Percentiles rank a stretch among this genome's conserved stretches.
These are phyloP conservation scores for Chinchilla lanigera DNA, from an alignment of 2,113 vertebrate genomes.

Conservation along the genomic window DNA sequence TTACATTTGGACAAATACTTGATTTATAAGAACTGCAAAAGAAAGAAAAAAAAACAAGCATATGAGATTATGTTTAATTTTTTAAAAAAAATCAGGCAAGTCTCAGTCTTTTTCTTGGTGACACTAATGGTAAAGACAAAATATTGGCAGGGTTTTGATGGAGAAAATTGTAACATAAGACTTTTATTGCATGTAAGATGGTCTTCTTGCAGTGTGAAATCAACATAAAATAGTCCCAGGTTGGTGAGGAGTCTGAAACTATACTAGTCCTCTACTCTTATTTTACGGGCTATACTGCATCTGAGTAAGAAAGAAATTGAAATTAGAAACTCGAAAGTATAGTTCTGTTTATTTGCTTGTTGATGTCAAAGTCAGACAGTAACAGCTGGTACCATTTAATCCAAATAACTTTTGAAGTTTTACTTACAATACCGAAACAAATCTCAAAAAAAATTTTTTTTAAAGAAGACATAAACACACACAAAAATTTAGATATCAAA, in stretches of 20 bases:
- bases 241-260: constrained; percentile 31
- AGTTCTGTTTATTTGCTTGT: background rate
- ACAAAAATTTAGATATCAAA: background rate
- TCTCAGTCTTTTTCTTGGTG: background rate
- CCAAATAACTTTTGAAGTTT: constrained; percentile 11
- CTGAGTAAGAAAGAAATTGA: background rate
- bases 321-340: background rate
- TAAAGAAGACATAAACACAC: background rate
- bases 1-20: constrained; percentile 1
- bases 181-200: background rate
- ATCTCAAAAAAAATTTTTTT: background rate
- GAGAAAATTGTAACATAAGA: background rate
- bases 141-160: background rate
- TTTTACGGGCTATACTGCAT: background rate
- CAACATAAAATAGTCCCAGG: background rate
- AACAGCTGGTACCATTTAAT: background rate
- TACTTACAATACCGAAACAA: background rate
- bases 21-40: background rate
- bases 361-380: background rate
- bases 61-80: background rate
- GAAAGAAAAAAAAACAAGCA: background rate
- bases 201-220: background rate
- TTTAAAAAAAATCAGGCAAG: background rate
- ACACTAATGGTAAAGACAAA: constrained; percentile 16
- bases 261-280: background rate